Conservation (phyloP, 2,888 invertebrate genomes). For the Philhelius pedissequus region DNA sequence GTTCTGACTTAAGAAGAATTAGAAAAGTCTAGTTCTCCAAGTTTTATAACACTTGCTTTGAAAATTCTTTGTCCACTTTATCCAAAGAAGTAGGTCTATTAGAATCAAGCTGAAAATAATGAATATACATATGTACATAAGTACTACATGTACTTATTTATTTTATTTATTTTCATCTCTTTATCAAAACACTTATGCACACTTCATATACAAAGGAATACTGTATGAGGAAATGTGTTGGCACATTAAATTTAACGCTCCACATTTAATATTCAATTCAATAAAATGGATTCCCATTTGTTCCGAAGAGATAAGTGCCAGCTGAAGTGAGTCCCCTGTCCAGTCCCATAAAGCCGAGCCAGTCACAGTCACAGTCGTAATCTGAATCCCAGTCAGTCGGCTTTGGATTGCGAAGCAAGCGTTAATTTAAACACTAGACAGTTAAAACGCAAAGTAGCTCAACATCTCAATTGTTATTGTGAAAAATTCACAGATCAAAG, state of each 20-base stretch:
- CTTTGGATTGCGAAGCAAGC: background rate
- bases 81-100: background rate
- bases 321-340: background rate
- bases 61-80: conserved; percentile 8
- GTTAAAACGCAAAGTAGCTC: conserved; percentile 63
- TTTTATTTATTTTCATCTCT: background rate
- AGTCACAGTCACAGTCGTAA: background rate
- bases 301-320: conserved; percentile 6
- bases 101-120: background rate
- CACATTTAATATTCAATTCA: conserved; percentile 62
- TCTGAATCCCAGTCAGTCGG: background rate
- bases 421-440: conserved; percentile 56
- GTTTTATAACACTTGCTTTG: conserved; percentile 4
- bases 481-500: conserved; percentile 58
- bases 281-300: conserved; percentile 25
- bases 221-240: conserved; percentile 33
- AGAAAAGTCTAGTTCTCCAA: background rate
- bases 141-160: background rate
- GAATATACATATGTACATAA: background rate
- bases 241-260: conserved; percentile 58
- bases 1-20: background rate
- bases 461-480: conserved; percentile 67
- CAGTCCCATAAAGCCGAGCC: background rate
- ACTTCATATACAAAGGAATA: conserved; percentile 1
- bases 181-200: background rate